phyloP scores from a whole-genome alignment of 2,888 invertebrate species.

The Eupithecia inturbata region DNA sequence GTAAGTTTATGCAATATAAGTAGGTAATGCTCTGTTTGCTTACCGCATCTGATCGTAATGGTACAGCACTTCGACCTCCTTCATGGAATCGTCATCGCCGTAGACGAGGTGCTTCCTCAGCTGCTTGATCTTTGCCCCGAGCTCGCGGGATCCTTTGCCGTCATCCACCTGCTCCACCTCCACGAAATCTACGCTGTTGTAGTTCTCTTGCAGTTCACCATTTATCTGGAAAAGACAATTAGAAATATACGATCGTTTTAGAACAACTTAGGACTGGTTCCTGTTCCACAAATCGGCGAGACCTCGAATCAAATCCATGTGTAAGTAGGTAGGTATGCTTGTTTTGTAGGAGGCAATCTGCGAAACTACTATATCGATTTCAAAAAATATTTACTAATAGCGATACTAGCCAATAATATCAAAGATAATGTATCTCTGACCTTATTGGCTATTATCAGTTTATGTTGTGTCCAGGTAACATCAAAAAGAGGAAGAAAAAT shows the following conservation, averaged over 20 bases:
- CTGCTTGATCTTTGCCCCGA: constrained; percentile 82
- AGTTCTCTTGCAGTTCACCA: constrained; percentile 92
- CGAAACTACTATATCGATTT: not conserved
- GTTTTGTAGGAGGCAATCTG: not conserved
- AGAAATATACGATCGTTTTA: not conserved
- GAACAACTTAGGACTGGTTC: not conserved
- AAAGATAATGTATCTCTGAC: too few species aligned
- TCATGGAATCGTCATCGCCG: constrained; percentile 86
- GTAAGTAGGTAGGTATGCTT: not conserved
- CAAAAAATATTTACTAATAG: not conserved
- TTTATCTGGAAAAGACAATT: constrained; percentile 74
- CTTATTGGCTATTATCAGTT: too few species aligned
- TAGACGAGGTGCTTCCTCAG: constrained; percentile 89
- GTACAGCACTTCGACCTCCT: constrained; percentile 88
- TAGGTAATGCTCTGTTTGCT: not conserved
- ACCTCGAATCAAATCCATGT: not conserved
- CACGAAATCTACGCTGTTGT: constrained; percentile 97
- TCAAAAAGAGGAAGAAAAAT: not conserved
- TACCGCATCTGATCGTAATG: constrained; percentile 93
- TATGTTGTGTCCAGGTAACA: not conserved
- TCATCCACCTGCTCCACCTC: constrained; percentile 95
- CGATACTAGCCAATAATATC: too few species aligned
- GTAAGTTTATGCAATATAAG: too few species aligned
- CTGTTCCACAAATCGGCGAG: not conserved
- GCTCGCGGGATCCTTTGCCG: constrained; percentile 86